phyloP scores from a whole-genome alignment of 30 jellyfish, hydroid and myxozoan genomes.

The Pseudorhiza aurosa region DNA sequence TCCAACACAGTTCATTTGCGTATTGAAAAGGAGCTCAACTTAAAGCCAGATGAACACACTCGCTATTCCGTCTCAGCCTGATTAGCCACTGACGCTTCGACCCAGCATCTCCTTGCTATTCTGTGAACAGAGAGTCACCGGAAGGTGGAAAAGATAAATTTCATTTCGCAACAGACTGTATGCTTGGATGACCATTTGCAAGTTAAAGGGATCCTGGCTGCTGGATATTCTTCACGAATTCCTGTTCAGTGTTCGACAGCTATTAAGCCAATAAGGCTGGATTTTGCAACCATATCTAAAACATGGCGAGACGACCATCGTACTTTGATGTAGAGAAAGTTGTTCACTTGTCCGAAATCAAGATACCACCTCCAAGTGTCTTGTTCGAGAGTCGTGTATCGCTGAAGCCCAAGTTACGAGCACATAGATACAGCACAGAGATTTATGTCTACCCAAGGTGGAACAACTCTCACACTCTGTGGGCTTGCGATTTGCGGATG shows the following conservation, averaged over 20 bases:
- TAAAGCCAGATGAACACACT: background rate
- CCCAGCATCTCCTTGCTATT: background rate
- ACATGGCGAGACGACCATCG: constrained; percentile 52
- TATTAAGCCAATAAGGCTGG: too few species aligned
- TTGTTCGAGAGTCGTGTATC: constrained; percentile 41
- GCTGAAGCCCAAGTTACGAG: constrained; percentile 49
- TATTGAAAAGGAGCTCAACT: background rate
- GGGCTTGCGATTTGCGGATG: constrained; percentile 59
- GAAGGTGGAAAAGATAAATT: background rate
- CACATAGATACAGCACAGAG: constrained; percentile 39
- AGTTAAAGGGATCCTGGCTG: too few species aligned
- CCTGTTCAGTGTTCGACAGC: too few species aligned
- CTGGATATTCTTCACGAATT: too few species aligned
- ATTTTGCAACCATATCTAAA: too few species aligned
- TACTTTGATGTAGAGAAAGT: constrained; percentile 36
- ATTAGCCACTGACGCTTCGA: background rate
- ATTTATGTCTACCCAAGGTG: constrained; percentile 49
- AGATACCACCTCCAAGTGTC: constrained; percentile 41
- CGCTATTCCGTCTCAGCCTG: background rate
- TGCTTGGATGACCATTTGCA: too few species aligned
- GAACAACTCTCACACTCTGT: constrained; percentile 34
- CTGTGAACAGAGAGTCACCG: background rate
- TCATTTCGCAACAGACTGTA: background rate
- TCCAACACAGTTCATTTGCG: background rate
- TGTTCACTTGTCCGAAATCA: constrained; percentile 44